Base-by-base conservation (phyloP, 2,888 invertebrate genomes). In the Deladenus siricidicola region DNA sequence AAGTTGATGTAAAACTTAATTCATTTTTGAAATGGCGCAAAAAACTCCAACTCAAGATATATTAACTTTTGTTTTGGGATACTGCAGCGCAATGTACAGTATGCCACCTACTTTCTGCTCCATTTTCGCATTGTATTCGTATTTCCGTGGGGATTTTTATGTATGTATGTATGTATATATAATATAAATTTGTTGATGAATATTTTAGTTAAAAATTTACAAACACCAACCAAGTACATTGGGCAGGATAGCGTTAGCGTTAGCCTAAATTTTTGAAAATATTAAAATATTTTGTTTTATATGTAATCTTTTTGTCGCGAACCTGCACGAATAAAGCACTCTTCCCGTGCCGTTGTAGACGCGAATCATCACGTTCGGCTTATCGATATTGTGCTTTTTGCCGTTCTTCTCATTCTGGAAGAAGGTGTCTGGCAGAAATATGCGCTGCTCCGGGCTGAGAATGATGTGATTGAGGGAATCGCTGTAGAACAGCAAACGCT, bases 191-290 rank as follows among this genome's bases (percentile, higher is more conserved):
- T 4, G 91, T 85, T 82, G n/a, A n/a, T n/a, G n/a, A n/a, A n/a
- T n/a, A n/a, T n/a, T n/a, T n/a, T n/a, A n/a, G n/a, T n/a, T n/a
- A n/a, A n/a, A n/a, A n/a, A n/a, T n/a, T n/a, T n/a, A n/a, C n/a
- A n/a, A n/a, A n/a, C n/a, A n/a, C n/a, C n/a, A n/a, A 90, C 90
- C 75, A 93, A 84, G 82, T 91, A 89, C 94, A 94, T 94, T 62
- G 93, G 93, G 79, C 94, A 94, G 62, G 91, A 89, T 71, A 94
- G 85, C 56, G 91, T 90, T 77, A 94, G 84, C 44, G 94, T 93
- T 81, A 94, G 89, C 81, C 94, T 89, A 78, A n/a, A n/a, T n/a
- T n/a, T n/a, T n/a, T n/a, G n/a, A n/a, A n/a, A n/a, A n/a, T n/a
- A n/a, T n/a, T n/a, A n/a, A n/a, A n/a, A n/a, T n/a, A n/a, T n/a